Evolutionary conservation across 2,797 vertebrate species (phyloP).

Genomic region (Zonotrichia albicollis): DNA sequence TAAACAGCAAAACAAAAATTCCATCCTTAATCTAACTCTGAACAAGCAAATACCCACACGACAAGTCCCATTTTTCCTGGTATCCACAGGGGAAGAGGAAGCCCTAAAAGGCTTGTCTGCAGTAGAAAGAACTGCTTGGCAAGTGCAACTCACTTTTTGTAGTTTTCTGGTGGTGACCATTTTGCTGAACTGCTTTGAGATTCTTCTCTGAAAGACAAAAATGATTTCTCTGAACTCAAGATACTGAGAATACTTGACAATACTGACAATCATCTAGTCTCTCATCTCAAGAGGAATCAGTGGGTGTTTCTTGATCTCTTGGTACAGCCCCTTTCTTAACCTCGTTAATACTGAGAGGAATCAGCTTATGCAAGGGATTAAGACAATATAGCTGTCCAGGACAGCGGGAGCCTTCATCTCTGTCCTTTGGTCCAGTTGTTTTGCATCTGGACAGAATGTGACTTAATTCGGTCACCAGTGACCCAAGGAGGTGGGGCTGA

Average conservation of each 20-base stretch:
- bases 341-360: not conserved
- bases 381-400: not conserved
- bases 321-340: not conserved
- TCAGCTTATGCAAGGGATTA: not conserved
- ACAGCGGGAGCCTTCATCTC: not conserved
- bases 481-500: not conserved
- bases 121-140: not conserved
- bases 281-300: not conserved
- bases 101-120: not conserved
- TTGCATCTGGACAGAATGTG: not conserved
- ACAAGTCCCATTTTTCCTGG: not conserved
- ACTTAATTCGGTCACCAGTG: not conserved
- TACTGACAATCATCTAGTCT: not conserved
- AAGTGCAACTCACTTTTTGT: constrained; percentile 89
- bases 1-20: not conserved
- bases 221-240: not conserved
- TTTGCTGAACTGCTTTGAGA: constrained; percentile 77
- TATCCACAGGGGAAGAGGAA: not conserved
- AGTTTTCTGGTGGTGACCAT: constrained; percentile 99
- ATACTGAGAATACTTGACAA: not conserved
- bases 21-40: not conserved
- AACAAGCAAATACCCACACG: not conserved
- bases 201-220: constrained; percentile 77
- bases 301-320: not conserved
- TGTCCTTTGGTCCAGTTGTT: not conserved